phyloP scores from a whole-genome alignment of 2,113 vertebrate species.

The Electrona antarctica region DNA sequence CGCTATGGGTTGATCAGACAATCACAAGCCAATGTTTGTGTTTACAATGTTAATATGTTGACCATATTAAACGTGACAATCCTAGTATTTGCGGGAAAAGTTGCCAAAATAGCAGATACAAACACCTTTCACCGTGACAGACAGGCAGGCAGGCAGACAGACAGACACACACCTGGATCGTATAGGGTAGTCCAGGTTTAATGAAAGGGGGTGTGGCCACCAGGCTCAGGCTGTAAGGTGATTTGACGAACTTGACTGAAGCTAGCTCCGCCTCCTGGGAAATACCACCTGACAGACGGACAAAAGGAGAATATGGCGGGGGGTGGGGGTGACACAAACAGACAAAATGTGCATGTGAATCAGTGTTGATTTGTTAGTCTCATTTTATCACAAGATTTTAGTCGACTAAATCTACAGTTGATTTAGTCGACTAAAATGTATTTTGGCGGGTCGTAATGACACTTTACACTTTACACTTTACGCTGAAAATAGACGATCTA shows the following conservation, averaged over 20 bases:
- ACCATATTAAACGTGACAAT: too few relatives aligned
- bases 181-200: conserved; percentile 91
- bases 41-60: too few relatives aligned
- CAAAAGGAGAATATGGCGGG: not conserved
- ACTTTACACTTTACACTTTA: too few relatives aligned
- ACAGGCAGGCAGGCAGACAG: not conserved
- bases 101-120: not conserved
- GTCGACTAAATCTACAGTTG: too few relatives aligned
- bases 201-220: conserved; percentile 90
- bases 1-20: too few relatives aligned
- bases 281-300: conserved; percentile 82
- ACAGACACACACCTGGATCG: conserved; percentile 80
- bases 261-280: conserved; percentile 85
- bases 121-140: not conserved
- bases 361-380: too few relatives aligned
- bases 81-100: not conserved
- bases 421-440: too few relatives aligned
- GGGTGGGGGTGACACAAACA: not conserved
- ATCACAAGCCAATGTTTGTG: too few relatives aligned
- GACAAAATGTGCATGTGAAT: not conserved
- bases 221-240: conserved; percentile 86
- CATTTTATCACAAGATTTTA: too few relatives aligned
- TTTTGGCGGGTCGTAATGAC: too few relatives aligned
- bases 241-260: conserved; percentile 81
- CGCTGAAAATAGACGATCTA: too few relatives aligned